Evolutionary conservation across 2,797 vertebrate species (phyloP).

Genomic region (Tadarida brasiliensis): DNA sequence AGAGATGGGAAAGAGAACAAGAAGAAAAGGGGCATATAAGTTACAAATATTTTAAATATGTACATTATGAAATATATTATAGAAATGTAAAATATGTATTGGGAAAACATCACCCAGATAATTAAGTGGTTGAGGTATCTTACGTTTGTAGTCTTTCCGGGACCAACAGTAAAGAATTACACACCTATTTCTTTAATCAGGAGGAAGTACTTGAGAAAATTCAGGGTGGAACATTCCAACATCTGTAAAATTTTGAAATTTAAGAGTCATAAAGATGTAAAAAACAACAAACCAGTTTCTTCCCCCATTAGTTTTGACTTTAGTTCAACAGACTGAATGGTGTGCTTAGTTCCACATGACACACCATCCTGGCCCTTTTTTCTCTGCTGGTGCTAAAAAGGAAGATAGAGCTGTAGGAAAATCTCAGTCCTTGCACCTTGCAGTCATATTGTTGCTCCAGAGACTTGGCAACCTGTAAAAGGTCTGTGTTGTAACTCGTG

Average conservation of each 20-base stretch:
- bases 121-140: neutral
- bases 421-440: neutral
- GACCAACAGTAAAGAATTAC: neutral
- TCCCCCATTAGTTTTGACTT: constrained; percentile 30
- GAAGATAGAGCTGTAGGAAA: neutral
- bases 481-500: neutral
- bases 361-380: neutral
- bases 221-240: neutral
- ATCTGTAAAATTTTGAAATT: constrained; percentile 49
- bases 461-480: neutral
- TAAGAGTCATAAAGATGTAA: neutral
- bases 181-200: neutral
- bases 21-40: neutral
- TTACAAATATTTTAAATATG: constrained; percentile 34
- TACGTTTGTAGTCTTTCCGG: neutral
- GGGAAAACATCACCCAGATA: neutral
- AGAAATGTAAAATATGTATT: neutral
- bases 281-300: neutral
- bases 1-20: neutral
- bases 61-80: neutral
- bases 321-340: neutral
- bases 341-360: neutral
- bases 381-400: neutral
- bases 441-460: neutral
- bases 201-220: constrained; percentile 33